Conservation (phyloP, 2,797 vertebrate genomes). For the Neomorphus geoffroyi region DNA sequence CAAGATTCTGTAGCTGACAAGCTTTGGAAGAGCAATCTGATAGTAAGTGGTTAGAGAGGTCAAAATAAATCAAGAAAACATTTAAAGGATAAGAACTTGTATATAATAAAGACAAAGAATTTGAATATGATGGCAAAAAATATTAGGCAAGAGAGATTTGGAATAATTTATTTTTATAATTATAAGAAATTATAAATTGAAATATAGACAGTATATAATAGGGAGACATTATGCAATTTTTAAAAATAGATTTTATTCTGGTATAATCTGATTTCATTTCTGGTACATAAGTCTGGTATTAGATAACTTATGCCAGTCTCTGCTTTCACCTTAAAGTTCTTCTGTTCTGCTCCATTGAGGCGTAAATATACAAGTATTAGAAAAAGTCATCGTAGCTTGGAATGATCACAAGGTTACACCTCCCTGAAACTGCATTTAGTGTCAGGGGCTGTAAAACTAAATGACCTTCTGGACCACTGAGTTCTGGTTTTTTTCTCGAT, state of each 20-base stretch:
- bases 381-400: not conserved
- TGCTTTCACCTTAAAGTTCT: not conserved
- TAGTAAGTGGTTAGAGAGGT: not conserved
- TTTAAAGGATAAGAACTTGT: not conserved
- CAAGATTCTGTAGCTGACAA: not conserved
- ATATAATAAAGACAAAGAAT: not conserved
- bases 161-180: not conserved
- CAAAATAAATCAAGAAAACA: not conserved
- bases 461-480: not conserved
- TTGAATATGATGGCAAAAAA: not conserved
- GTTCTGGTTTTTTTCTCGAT: not conserved
- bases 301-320: not conserved
- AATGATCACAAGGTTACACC: not conserved
- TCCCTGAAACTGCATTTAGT: not conserved
- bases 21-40: not conserved
- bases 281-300: not conserved
- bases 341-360: not conserved
- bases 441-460: not conserved
- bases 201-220: not conserved
- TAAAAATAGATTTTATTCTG: not conserved
- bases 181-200: not conserved
- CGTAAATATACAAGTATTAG: not conserved
- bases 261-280: not conserved
- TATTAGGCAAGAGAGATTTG: not conserved
- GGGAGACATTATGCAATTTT: not conserved